Evolutionary conservation across 1,140 invertebrate genomes (phyloP), one percentile per base, ranked within the genome.

Genomic region (Drosophila watanabei): DNA sequence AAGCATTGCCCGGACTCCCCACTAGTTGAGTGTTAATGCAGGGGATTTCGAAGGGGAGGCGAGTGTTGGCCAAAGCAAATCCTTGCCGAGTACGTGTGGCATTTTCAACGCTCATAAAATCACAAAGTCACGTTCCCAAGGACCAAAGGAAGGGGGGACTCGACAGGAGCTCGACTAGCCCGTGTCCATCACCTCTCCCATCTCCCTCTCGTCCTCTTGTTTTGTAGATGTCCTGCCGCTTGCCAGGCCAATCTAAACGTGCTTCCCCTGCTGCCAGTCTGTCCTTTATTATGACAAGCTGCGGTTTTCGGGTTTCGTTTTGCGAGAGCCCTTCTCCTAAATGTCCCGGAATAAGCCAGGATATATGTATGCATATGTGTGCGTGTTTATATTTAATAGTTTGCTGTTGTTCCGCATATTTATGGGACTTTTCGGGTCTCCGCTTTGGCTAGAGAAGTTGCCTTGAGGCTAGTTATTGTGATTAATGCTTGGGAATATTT

Each of bases 221-320:
- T 79, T 81, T 62, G 66, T 82, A 54, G 75, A 71, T 83, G 69
- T 88, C 73, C 75, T 84, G 85, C 80, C 85, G 75, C 49, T 73
- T 66, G 70, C 52, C 52, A 45, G 72, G 52, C 82, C 82, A 73
- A 89, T 81, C 48, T 64, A 79, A 79, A 77, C 75, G 81, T 90
- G 66, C 69, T 52, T 65, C 58, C 65, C 33, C 30, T 48, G 56
- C 30, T 48, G 56, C 69, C 78, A 64, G 60, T 75, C 62, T 57
- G 59, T 65, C 86, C 72, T 86, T 82, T 90, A 90, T 90, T 90
- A 86, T 90, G 86, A 90, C 86, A 90, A 90, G 86, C 82, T 90
- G 86, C 69, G 85, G 85, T 79, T 80, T 80, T 28, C 45, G 78
- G 77, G 43, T 61, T 45, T 46, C 37, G 63, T 75, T 75, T 69